Percentiles rank a stretch among this genome's conserved stretches.
Conservation (phyloP, 2,888 invertebrate species). For the Microctonus brassicae region DNA sequence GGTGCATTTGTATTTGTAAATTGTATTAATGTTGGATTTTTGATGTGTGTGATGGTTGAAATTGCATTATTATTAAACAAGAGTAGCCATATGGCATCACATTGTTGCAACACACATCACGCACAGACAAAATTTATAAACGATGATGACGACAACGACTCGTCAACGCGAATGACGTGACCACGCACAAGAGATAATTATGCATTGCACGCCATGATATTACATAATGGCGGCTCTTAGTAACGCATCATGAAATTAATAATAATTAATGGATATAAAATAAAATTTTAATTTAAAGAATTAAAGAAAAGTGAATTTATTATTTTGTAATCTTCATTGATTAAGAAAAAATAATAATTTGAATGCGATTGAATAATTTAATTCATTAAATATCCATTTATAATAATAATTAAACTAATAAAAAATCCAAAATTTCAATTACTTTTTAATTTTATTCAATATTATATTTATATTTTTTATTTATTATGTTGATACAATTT, state of each 20-base stretch:
- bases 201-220: constrained; percentile 62
- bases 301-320: no score
- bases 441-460: no score
- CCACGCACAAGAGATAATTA: constrained; percentile 61
- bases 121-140: constrained; percentile 57
- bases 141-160: constrained; percentile 46
- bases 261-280: constrained; percentile 63
- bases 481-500: no score
- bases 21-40: not conserved
- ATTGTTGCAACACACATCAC: constrained; percentile 54
- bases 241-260: constrained; percentile 68
- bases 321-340: no score
- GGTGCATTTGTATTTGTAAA: not conserved
- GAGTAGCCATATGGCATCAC: constrained; percentile 57
- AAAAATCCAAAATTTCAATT: no score
- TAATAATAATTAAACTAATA: no score
- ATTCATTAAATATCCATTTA: no score
- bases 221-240: constrained; percentile 63
- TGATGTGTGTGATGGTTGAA: constrained; percentile 51
- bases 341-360: no score
- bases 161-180: constrained; percentile 55
- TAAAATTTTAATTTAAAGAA: not conserved
- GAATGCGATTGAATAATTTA: no score
- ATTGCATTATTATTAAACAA: constrained; percentile 63
- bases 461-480: no score